Conservation (phyloP, 1,140 invertebrate species). For the Caenorhabditis remanei region DNA sequence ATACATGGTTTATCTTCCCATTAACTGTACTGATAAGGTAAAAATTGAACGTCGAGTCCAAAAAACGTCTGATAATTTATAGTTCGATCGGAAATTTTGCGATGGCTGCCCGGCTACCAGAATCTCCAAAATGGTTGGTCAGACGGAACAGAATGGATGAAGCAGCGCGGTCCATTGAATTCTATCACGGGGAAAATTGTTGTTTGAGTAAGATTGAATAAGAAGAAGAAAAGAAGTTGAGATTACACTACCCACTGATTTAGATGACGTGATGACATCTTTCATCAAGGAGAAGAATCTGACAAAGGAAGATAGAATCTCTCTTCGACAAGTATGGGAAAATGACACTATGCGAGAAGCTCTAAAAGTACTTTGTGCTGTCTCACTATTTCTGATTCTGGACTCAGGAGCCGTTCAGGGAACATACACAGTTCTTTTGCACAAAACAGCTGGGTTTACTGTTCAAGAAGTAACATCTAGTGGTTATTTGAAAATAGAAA, state of each 20-base stretch:
- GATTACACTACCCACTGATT: neutral
- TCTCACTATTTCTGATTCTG: constrained; percentile 8
- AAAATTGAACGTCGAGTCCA: neutral
- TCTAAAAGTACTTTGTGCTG: neutral
- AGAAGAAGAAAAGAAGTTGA: neutral
- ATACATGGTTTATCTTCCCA: constrained; percentile 30
- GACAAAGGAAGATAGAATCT: constrained; percentile 23
- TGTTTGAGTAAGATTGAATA: neutral
- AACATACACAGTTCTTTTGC: constrained; percentile 2
- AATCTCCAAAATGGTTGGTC: constrained; percentile 32
- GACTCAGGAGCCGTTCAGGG: constrained; percentile 11
- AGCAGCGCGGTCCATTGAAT: neutral
- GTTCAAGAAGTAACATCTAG: constrained; percentile 12
- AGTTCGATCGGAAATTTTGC: constrained; percentile 10
- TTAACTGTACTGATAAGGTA: constrained; percentile 3
- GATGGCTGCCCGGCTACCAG: neutral
- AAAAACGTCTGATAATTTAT: neutral
- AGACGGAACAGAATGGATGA: constrained; percentile 29
- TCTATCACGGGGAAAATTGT: constrained; percentile 5
- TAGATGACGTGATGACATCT: constrained; percentile 19
- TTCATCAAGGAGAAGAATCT: constrained; percentile 31
- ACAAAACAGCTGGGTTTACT: neutral
- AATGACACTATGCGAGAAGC: constrained; percentile 33
- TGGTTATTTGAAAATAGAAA: too few species aligned
- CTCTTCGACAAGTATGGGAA: constrained; percentile 6